These are phyloP conservation scores for Teleogryllus occipitalis DNA, from an alignment of 1,140 invertebrate species.

Conservation along the genomic window DNA sequence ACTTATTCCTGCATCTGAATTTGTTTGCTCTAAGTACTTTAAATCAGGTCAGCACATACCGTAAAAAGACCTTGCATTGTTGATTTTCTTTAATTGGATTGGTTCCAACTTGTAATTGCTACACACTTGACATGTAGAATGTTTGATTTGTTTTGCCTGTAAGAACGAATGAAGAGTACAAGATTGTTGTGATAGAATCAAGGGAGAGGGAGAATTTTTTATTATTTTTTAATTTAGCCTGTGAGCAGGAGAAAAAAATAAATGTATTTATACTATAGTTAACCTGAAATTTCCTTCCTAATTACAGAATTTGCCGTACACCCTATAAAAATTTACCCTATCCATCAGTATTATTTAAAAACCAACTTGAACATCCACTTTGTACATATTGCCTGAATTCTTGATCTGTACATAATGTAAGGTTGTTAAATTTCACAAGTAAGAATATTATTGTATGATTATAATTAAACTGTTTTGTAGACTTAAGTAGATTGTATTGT, in stretches of 20 bases:
- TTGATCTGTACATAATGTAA: neutral
- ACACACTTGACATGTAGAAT: neutral
- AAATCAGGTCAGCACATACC: neutral
- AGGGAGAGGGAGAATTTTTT: conserved; percentile 8
- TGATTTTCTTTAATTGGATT: neutral
- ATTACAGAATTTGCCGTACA: neutral
- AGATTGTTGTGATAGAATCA: neutral
- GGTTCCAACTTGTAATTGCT: neutral
- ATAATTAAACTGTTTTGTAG: neutral
- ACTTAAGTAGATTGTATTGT: neutral
- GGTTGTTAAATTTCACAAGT: neutral
- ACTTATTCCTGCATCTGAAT: neutral
- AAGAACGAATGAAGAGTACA: neutral
- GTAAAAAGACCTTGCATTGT: neutral
- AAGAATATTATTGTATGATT: neutral
- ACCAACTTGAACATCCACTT: neutral
- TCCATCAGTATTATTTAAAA: conserved; percentile 13
- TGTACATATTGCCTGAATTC: neutral
- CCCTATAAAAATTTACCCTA: conserved; percentile 9
- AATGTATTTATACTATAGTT: conserved; percentile 11
- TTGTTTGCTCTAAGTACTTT: neutral
- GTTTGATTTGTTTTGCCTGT: neutral
- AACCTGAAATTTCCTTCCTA: neutral
- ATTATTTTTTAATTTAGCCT: conserved; percentile 14
- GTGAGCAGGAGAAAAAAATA: neutral